Base-by-base conservation (phyloP, 92 coral and sea anemone genomes). In the Pocillopora meandrina region DNA sequence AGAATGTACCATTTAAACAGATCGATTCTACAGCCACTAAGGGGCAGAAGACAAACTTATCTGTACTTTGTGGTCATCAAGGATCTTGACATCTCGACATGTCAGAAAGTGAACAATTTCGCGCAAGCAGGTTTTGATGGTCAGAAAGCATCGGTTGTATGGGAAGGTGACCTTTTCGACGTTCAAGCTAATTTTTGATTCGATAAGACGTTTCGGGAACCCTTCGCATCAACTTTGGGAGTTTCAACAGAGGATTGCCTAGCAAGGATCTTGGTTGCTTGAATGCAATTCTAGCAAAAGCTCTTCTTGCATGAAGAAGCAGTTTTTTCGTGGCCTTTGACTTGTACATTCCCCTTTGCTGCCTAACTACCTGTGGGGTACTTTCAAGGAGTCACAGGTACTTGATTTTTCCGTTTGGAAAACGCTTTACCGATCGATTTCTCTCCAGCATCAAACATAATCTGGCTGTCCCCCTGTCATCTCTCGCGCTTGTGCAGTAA, bases 401-500 rank as follows among this genome's bases (percentile, higher is more conserved):
- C 55, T 49, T 70, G 17, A n/a, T 70, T 33, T 21, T 33, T 26
- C 14, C 62, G 16, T 59, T 12, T 42, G 18, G 56, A 70, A 16
- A 3, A 42, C 52, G 56, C 1, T 42, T 69, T 42, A 34, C 12
- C 56, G 35, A 34, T 20, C 56, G 47, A 55, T 19, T 60, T 76
- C 31, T 21, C 10, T 11, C 79, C 62, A 9, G 72, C 18, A 19
- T 92, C 82, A 96, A 34, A 96, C 99, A 71, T 92, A 96, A 35
- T 96, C 98, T 15, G 99, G 97, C 60, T 85, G 84, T 1, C 99
- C 99, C 20, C 97, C 97, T 2, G 92, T 84, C 81, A 95, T 88
- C 61, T 96, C 98, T 42, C 95, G 80, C 33, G 94, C 90, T 73
- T 90, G 92, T 36, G 85, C 88, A 64, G 92, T 86, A 56, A 94